Conservation (phyloP, 2,113 vertebrate species). For the Pelvicachromis taeniatus region DNA sequence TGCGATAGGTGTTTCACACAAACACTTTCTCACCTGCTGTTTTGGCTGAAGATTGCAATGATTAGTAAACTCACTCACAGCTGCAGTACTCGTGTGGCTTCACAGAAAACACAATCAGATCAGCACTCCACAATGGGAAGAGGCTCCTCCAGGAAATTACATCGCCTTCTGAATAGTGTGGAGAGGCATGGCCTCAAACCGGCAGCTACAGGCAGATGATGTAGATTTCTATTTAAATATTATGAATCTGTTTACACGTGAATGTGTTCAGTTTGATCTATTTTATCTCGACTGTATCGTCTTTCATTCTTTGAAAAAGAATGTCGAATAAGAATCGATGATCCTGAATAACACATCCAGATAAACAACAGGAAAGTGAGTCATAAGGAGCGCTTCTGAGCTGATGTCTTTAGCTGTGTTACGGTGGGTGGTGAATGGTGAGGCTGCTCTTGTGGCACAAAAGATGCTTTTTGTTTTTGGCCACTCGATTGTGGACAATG, state of each 20-base stretch:
- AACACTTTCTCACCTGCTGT: not conserved
- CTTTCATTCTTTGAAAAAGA: not conserved
- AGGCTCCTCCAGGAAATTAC: not conserved
- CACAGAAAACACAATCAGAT: not conserved
- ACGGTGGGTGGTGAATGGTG: not conserved
- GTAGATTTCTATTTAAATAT: not conserved
- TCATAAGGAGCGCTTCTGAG: not conserved
- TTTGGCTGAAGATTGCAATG: not conserved
- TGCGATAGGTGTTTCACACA: not conserved
- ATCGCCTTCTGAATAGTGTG: not conserved
- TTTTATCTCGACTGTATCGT: not conserved
- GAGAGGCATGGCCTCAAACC: not conserved
- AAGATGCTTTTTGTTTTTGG: not conserved
- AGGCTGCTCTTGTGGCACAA: not conserved
- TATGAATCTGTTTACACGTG: not conserved
- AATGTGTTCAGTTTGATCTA: not conserved
- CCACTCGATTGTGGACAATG: not conserved
- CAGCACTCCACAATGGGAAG: not conserved
- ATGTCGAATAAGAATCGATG: not conserved
- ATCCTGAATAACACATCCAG: not conserved
- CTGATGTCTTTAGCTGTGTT: not conserved
- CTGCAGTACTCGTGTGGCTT: not conserved
- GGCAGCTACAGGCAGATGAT: not conserved
- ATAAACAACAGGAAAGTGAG: not conserved
- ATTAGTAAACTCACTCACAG: not conserved